phyloP scores from a whole-genome alignment of 2,888 invertebrate species.

The Acanthococcus lagerstroemiae region DNA sequence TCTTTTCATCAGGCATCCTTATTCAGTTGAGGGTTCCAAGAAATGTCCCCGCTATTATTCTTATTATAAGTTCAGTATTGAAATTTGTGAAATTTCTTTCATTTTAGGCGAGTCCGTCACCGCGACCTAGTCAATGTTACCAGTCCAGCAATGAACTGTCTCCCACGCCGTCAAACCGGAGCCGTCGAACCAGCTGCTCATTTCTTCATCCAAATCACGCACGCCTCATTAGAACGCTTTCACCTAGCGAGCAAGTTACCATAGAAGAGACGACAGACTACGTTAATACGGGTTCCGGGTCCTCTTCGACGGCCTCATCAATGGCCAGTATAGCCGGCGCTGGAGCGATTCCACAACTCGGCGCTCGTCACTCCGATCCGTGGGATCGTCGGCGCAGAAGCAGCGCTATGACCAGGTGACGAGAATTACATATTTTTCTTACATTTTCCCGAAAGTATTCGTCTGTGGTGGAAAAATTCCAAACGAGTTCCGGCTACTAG shows the following conservation, averaged over 20 bases:
- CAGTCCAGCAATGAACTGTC: constrained; percentile 26
- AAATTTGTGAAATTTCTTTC: too few species aligned
- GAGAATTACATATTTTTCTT: too few species aligned
- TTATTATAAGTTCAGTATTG: too few species aligned
- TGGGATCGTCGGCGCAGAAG: constrained; percentile 46
- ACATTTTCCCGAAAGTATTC: too few species aligned
- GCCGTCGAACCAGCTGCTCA: constrained; percentile 49
- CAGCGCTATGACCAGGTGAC: constrained; percentile 49
- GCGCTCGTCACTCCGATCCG: constrained; percentile 41
- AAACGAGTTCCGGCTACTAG: too few species aligned
- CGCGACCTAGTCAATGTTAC: constrained; percentile 39
- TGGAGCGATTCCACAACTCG: constrained; percentile 36
- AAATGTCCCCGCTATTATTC: too few species aligned
- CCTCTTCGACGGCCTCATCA: constrained; percentile 43
- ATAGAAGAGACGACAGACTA: constrained; percentile 10
- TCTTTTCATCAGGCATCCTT: too few species aligned
- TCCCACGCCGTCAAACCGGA: constrained; percentile 42
- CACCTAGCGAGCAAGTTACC: constrained; percentile 33
- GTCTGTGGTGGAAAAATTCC: too few species aligned
- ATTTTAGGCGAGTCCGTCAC: constrained; percentile 44
- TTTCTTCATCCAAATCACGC: constrained; percentile 62
- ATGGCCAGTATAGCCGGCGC: constrained; percentile 38
- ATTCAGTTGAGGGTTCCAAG: too few species aligned
- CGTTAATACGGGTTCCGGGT: neutral
- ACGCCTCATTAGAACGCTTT: constrained; percentile 45